Base-by-base conservation (phyloP, 30 jellyfish, hydroid and myxozoan species). In the Aurelia coerulea region DNA sequence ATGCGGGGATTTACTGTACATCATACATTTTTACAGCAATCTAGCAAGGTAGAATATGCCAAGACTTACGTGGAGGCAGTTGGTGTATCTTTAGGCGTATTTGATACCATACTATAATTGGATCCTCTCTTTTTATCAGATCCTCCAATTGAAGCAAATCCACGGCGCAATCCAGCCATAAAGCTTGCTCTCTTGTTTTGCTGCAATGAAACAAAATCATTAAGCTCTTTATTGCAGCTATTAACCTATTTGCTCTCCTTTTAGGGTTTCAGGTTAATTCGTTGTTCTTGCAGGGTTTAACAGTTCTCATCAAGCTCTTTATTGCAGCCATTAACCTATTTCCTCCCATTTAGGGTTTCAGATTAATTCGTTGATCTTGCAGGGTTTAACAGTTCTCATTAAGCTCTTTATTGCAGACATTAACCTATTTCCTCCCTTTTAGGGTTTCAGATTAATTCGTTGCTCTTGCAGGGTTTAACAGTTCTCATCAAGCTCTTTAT, bases 161-260 rank as follows among this genome's bases (percentile, higher is more conserved):
- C 94, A 35, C 90, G 77, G 10, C 93, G 78, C 62, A 95, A 23
- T 15, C 95, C 94, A 62, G 92, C 98, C 86, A 94, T 94, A 78
- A 94, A 84, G 63, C 97, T 95, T 71, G 87, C 82, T 42, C 97
- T 88, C 78, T 95, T 89, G 81, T 80, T 78, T 68, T 79, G 91
- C 73, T 62, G 71, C 3, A 62, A 19, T 14, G 7, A 14, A 67
- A 8, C 2, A 15, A 17, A 18, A 23, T 67, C 78, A 67, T 9
- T n/a, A 14, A 35, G 72, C 29, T 23, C 29, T 23, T 23, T 23
- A 23, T 11, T 56, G 17, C 17, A 56, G 66, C 17, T 56, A 0
- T 56, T 56, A 56, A 56, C 17, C 66, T 56, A 11, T 11, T 13
- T 11, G 17, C 66, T 13, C 16, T 17, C 13, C 66, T 56, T 56